These are phyloP conservation scores for Vireo altiloquus DNA, from an alignment of 2,113 vertebrate genomes.

Conservation along the genomic window DNA sequence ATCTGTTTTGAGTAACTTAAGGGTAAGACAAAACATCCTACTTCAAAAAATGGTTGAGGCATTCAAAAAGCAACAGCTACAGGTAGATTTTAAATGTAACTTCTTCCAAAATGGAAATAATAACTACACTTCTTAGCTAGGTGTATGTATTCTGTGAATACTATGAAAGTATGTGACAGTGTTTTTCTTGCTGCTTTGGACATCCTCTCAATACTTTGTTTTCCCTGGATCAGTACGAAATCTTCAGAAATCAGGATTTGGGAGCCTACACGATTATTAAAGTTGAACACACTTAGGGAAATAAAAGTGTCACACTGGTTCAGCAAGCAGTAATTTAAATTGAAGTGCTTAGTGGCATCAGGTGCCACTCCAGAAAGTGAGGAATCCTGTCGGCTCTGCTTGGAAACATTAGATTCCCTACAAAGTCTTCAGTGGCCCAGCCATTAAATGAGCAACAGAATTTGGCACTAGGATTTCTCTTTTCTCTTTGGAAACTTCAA, in stretches of 20 bases:
- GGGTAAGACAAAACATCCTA: not conserved
- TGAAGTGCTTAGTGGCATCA: not conserved
- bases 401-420: not conserved
- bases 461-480: not conserved
- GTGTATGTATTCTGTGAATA: not conserved
- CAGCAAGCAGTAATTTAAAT: not conserved
- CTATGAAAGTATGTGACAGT: not conserved
- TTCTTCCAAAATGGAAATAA: not conserved
- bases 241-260: not conserved
- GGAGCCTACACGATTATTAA: not conserved
- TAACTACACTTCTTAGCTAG: not conserved
- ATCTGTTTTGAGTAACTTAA: not conserved
- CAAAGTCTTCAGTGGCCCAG: not conserved
- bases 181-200: not conserved
- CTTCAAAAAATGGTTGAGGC: not conserved
- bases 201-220: fast-evolving
- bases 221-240: not conserved
- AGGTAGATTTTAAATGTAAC: not conserved
- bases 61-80: not conserved
- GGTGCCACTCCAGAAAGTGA: not conserved
- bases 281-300: not conserved
- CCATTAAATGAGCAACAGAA: not conserved
- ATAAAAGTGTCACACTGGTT: not conserved
- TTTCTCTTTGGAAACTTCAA: not conserved
- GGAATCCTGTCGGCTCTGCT: not conserved